phyloP scores from a whole-genome alignment of 2,797 vertebrate species.

The Gila robusta region DNA sequence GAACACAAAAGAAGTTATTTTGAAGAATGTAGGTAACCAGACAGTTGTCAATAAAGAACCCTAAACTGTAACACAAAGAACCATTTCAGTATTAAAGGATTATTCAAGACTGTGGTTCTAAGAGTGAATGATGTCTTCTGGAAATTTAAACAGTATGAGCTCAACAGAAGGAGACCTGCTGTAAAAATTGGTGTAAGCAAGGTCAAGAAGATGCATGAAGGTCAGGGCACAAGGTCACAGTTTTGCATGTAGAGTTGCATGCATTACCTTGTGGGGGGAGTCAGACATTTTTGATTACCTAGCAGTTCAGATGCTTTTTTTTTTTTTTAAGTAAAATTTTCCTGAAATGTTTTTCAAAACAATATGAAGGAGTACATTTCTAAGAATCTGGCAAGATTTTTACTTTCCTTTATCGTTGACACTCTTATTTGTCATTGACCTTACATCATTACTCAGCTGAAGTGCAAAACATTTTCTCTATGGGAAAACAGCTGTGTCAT shows the following conservation, averaged over 20 bases:
- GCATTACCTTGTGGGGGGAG: not conserved
- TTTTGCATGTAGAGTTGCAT: not conserved
- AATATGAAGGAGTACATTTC: not conserved
- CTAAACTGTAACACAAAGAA: not conserved
- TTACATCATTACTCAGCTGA: not conserved
- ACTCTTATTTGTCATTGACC: not conserved
- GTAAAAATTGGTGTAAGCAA: not conserved
- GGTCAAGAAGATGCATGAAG: not conserved
- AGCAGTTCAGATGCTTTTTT: not conserved
- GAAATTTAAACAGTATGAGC: not conserved
- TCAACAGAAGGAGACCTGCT: not conserved
- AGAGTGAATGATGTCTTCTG: not conserved
- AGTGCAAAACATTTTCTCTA: constrained; percentile 3
- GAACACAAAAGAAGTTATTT: no score
- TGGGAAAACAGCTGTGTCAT: not conserved
- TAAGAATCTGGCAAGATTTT: not conserved
- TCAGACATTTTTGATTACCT: not conserved
- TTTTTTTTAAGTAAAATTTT: not conserved
- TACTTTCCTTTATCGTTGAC: not conserved
- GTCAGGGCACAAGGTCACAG: not conserved
- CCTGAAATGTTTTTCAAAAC: not conserved
- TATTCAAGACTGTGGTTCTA: not conserved
- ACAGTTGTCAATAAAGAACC: not conserved
- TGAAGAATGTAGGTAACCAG: not conserved
- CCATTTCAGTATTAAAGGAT: not conserved